Conservation (phyloP, 1,140 invertebrate species). For the Drosophila mojavensis region DNA sequence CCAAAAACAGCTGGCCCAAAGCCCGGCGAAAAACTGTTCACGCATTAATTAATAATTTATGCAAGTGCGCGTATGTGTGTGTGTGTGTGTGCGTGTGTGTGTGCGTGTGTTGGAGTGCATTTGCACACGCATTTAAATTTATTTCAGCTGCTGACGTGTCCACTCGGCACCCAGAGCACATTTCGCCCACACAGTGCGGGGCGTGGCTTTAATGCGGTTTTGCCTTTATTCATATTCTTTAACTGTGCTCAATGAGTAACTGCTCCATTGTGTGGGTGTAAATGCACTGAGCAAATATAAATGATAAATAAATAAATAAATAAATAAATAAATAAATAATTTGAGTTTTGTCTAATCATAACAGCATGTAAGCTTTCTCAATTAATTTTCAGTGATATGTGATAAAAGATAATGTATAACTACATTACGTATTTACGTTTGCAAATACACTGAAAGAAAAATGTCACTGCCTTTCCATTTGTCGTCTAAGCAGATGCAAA, state of each 20-base stretch:
- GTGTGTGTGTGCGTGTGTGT: constrained; percentile 25
- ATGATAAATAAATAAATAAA: too few relatives aligned
- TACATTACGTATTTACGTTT: too few relatives aligned
- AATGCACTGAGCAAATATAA: not conserved
- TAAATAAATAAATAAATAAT: too few relatives aligned
- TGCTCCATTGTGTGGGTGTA: not conserved
- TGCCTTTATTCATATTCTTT: not conserved
- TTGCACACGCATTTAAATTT: constrained; percentile 76
- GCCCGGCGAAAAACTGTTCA: constrained; percentile 56
- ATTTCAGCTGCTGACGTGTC: constrained; percentile 64
- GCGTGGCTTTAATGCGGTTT: constrained; percentile 7
- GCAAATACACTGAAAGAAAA: too few relatives aligned
- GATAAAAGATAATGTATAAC: too few relatives aligned
- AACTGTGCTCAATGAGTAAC: not conserved
- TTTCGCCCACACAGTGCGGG: not conserved
- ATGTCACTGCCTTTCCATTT: too few relatives aligned
- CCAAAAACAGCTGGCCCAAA: constrained; percentile 23
- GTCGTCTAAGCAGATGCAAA: too few relatives aligned
- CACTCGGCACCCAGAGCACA: constrained; percentile 5
- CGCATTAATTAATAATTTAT: constrained; percentile 80
- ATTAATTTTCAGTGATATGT: too few relatives aligned
- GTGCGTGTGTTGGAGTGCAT: constrained; percentile 55
- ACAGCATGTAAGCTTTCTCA: too few relatives aligned
- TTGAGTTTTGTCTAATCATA: too few relatives aligned
- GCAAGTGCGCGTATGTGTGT: constrained; percentile 26